Conservation (phyloP, 2,113 vertebrate genomes). For the Drymodes brunneopygia region DNA sequence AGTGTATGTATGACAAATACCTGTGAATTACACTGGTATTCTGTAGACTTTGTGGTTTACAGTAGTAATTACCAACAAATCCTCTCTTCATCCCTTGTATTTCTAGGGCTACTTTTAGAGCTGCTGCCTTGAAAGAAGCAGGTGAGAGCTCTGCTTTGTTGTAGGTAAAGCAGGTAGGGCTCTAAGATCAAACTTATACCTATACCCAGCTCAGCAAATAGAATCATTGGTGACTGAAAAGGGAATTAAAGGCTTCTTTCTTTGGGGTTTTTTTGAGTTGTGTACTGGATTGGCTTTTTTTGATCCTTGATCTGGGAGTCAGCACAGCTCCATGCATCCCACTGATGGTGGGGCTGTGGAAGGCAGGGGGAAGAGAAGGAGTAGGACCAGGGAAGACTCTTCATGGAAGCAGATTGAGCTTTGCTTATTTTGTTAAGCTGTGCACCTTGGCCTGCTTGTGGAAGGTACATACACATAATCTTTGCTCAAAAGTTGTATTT, state of each 20-base stretch:
- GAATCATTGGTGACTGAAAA: neutral
- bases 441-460: neutral
- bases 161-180: neutral
- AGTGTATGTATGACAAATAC: neutral
- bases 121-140: neutral
- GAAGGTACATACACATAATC: neutral
- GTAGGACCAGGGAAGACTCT: neutral
- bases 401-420: neutral
- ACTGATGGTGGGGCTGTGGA: neutral
- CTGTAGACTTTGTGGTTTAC: neutral
- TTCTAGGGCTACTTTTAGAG: neutral
- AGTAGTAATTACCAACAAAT: neutral
- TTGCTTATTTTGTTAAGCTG: neutral
- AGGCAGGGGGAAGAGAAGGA: too few species aligned
- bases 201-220: neutral
- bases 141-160: neutral
- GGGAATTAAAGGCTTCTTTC: neutral
- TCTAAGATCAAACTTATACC: neutral
- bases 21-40: neutral
- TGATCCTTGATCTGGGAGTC: neutral
- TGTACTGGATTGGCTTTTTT: neutral
- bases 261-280: neutral
- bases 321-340: neutral
- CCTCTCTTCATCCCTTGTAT: neutral
- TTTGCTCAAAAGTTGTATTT: neutral